Evolutionary conservation across 2,888 invertebrate species (phyloP), one percentile per base, ranked within the genome.

Genomic region (Saturnia pavonia): DNA sequence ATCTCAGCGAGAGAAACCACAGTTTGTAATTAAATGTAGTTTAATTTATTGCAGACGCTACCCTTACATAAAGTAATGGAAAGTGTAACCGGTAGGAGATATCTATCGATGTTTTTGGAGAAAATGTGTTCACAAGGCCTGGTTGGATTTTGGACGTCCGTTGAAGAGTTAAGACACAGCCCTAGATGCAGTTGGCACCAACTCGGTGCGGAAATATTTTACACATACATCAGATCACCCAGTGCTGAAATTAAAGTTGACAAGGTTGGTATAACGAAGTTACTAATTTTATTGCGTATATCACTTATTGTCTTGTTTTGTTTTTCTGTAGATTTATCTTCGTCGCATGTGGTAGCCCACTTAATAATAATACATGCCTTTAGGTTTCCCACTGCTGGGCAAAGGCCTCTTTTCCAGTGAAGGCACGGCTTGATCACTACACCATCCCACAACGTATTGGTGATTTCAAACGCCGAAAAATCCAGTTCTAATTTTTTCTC

Each of bases 191-290:
- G 95, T 76, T 97, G 97, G 95, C 98, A 98, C 88, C 97, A 98
- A 81, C 91, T 98, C 43, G 98, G 97, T 14, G 97, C 97, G n/a
- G 98, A 98, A 88, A 97, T 98, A 81, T 98, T 97, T 90, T 98
- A 98, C 84, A 97, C 97, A 6, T 98, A 97, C 81, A 97, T 98
- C 73, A 95, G 97, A 75, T 97, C 96, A 69, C 96, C 97, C 1
- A 96, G 96, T 73, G 96, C 97, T 0, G 97, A 96, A 84, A 96
- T 98, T 73, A 97, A 97, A 92, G 96, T 97, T 65, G 97, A 97
- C 83, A 97, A 96, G 91, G 95, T 95, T 80, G 69, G 72, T 72
- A 51, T 14, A 60, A 14, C 16, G 57, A 27, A 14, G 4, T 57
- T 25, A 25, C 14, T 60, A 3, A 3, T 22, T 25, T 57, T 57